Base-by-base conservation (phyloP, 2,797 vertebrate species). In the Anniella stebbinsi region DNA sequence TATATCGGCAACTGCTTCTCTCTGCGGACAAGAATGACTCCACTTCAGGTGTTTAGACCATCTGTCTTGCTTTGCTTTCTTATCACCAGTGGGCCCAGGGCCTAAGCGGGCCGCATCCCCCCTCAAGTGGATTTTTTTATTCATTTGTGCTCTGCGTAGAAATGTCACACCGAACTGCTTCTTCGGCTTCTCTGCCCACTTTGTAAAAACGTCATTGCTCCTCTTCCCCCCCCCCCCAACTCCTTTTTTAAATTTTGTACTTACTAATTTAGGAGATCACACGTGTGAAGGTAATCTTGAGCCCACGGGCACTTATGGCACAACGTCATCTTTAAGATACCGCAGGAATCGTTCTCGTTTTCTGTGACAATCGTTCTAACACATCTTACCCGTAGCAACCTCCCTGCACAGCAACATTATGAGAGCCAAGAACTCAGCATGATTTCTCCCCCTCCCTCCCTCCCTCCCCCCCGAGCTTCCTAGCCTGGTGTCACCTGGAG, bases 401-500 rank as follows among this genome's bases (percentile, higher is more conserved):
- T 36, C 8, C 30, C 13, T 67, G 15, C 6, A n/a, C 30, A 45
- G 18, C 25, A 11, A 1, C 9, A 15, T 12, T 38, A 25, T 21
- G 25, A 69, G 25, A 36, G 10, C 23, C n/a, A 86, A 21, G 28
- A 57, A 12, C 1, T 8, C 4, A 30, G 30, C 2, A 7, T 10
- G 38, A 67, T 66, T 54, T 45, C 45, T 45, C 66, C 28, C 7
- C 45, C 45, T 6, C 45, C 45, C 6, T 6, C 45, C 45, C 6
- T 6, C 45, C 45, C 45, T 6, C 45, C 45, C 45, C 45, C 45
- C 45, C n/a, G 99, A 98, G 96, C 83, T 98, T 99, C 89, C 96
- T 99, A 93, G 96, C 96, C 0, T 96, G 96, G 0, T 98, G 97
- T 84, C 96, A 98, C 88, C 96, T 96, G 0, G 95, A 97, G 48